Conservation (phyloP, 2,888 invertebrate species). For the Lobophora halterata region DNA sequence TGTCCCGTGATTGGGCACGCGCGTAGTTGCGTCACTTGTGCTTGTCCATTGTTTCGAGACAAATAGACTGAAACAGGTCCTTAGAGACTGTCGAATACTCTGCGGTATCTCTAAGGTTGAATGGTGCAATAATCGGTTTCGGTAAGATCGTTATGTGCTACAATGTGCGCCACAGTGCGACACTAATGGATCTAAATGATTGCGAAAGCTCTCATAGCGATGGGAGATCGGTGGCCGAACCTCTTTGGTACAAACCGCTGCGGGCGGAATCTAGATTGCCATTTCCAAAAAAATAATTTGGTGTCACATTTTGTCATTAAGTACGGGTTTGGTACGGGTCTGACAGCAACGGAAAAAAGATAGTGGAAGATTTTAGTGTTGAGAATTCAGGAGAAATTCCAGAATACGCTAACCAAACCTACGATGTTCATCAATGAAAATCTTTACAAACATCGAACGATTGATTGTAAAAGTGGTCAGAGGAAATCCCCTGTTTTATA, state of each 20-base stretch:
- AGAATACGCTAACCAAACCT: too few relatives aligned
- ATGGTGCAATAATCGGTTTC: constrained; percentile 15
- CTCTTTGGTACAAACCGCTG: constrained; percentile 9
- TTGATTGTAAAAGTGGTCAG: neutral
- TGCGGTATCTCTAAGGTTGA: constrained; percentile 13
- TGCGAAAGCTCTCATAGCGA: constrained; percentile 17
- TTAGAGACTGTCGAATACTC: constrained; percentile 7
- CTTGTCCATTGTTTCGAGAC: constrained; percentile 41
- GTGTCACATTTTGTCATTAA: too few relatives aligned
- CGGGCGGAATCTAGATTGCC: too few relatives aligned
- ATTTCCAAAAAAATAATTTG: too few relatives aligned
- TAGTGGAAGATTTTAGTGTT: too few relatives aligned
- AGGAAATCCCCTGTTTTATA: constrained; percentile 7
- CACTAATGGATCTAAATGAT: constrained; percentile 12
- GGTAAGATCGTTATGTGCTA: constrained; percentile 10
- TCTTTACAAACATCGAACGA: too few relatives aligned
- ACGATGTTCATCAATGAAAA: neutral
- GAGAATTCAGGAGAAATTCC: too few relatives aligned
- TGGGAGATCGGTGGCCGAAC: constrained; percentile 8
- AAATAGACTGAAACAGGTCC: constrained; percentile 43
- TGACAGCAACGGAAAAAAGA: too few relatives aligned
- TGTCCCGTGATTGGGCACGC: constrained; percentile 40
- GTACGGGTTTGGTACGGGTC: too few relatives aligned
- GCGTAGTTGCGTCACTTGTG: constrained; percentile 42
- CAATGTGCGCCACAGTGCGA: constrained; percentile 8